Evolutionary conservation across 2,113 vertebrate genomes (phyloP).

Genomic region (Diadophis punctatus): DNA sequence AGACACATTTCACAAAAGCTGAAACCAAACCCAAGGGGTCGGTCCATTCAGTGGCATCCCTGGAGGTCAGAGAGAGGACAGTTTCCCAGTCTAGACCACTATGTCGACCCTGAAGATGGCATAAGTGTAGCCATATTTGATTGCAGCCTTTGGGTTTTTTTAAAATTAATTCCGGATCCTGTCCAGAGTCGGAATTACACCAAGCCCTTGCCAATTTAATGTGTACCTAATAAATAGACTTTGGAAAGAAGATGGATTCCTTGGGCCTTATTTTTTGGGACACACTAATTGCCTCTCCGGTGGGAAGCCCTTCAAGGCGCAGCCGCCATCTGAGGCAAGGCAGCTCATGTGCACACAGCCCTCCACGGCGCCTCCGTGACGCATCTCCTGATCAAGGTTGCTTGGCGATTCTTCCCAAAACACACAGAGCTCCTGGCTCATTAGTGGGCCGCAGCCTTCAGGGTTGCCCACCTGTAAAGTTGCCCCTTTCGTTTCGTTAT

Average conservation of each 20-base stretch:
- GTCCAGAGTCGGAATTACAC: no score
- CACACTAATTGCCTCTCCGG: not conserved
- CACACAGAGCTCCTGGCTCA: conserved; percentile 43
- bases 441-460: conserved; percentile 54
- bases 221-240: no score
- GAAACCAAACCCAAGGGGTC: not conserved
- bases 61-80: fast-evolving
- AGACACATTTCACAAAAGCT: not conserved
- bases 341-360: no score
- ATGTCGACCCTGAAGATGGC: no score
- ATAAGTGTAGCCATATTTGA: no score
- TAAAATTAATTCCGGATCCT: no score
- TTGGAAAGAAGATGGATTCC: no score
- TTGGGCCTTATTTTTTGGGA: no score
- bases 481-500: conserved; percentile 51
- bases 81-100: not conserved
- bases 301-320: not conserved
- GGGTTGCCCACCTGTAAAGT: conserved; percentile 51
- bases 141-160: no score
- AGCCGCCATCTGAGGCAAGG: not conserved
- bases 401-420: conserved; percentile 27
- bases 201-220: no score
- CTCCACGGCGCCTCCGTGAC: not conserved
- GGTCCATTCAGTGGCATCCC: not conserved
- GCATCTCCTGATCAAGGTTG: not conserved